Evolutionary conservation across 2,888 invertebrate species (phyloP).

Genomic region (Altica lythri): DNA sequence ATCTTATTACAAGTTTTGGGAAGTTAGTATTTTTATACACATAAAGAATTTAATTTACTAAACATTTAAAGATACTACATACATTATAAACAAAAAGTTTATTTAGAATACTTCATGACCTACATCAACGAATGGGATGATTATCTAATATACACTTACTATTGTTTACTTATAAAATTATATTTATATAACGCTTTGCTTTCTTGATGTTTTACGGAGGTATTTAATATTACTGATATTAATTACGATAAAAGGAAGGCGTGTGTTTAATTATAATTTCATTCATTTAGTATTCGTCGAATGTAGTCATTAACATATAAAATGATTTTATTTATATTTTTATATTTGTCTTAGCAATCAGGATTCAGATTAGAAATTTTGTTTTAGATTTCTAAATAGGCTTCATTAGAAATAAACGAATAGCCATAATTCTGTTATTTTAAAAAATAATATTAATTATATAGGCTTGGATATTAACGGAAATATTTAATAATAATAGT

Average conservation of each 20-base stretch:
- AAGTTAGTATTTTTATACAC: too few species aligned
- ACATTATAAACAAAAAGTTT: slow-evolving; percentile 22
- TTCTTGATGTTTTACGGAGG: slow-evolving; percentile 15
- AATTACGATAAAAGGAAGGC: slow-evolving; percentile 9
- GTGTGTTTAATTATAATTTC: not conserved
- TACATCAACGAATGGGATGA: slow-evolving; percentile 22
- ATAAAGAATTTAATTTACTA: too few species aligned
- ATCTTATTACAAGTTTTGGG: too few species aligned
- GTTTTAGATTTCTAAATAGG: too few species aligned
- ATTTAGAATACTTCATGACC: slow-evolving; percentile 25
- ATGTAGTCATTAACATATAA: not conserved
- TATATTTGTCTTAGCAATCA: too few species aligned
- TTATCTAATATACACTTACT: slow-evolving; percentile 25
- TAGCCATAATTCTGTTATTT: too few species aligned
- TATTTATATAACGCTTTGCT: slow-evolving; percentile 22
- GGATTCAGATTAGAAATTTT: too few species aligned
- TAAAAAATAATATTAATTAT: too few species aligned
- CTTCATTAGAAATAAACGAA: too few species aligned
- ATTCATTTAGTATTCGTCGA: not conserved
- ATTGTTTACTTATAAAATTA: slow-evolving; percentile 24
- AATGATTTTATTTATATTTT: too few species aligned
- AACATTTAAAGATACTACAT: slow-evolving; percentile 21
- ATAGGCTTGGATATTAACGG: too few species aligned
- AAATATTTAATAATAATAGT: too few species aligned
- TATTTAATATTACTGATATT: slow-evolving; percentile 18